Base-by-base conservation (phyloP, 2,888 invertebrate species). In the Leptopterna dolabrata region DNA sequence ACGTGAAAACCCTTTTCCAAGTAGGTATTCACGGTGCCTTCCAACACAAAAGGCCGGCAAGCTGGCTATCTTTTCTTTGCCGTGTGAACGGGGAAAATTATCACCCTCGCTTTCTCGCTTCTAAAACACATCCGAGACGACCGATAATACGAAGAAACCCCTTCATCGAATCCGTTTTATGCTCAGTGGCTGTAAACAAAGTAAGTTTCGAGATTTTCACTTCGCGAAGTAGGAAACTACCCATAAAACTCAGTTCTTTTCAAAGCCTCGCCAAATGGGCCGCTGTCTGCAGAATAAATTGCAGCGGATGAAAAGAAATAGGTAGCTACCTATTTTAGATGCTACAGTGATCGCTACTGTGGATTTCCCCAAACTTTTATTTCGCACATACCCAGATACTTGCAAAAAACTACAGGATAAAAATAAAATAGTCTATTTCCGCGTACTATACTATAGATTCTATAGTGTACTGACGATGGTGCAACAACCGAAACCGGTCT, bases 21-120 rank as follows among this genome's bases (percentile, higher is more conserved):
- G 7, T 7, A 4, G n/a, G 36, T 36, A 36, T 36, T 36, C 36
- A 36, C 36, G 36, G 36, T 7, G 4, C 63, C 27, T 9, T 19
- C n/a, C n/a, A n/a, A n/a, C n/a, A 63, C 63, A 63, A 63, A 63
- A 63, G 63, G 63, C 55, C 63, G 27, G 24, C 24, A 24, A 47
- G 36, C 7, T 2, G 36, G 36, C 47, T 2, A 63, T 63, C 19
- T 63, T 63, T 63, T 63, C 63, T 63, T 19, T 19, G 19, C 24
- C 4, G 63, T 24, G 24, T 19, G 24, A 63, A 63, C 63, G 24
- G 63, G 19, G n/a, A 19, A 51, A 63, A 63, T 63, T 63, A 63
- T 63, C 63, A 63, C 63, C 63, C 63, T 24, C 63, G 63, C 63
- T 63, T 63, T 63, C 63, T 63, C 63, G 63, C 11, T 63, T 63